Conservation (phyloP, 2,797 vertebrate species). For the Sebastes hubbsi region DNA sequence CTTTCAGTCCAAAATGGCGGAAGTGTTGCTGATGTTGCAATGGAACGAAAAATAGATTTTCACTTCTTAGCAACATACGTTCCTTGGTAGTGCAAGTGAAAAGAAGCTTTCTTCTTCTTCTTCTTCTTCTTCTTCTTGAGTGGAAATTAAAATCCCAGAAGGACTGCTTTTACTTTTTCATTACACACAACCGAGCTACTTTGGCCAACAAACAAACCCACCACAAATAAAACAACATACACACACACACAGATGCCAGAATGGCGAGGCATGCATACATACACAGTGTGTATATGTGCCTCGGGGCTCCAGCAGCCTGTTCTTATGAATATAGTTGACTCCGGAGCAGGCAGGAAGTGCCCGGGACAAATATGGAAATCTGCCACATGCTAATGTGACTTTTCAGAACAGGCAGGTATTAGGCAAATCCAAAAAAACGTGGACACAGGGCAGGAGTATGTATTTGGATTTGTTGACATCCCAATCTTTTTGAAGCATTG, state of each 20-base stretch:
- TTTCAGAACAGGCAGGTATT: constrained; percentile 51
- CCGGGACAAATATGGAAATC: constrained; percentile 65
- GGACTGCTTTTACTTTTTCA: not conserved
- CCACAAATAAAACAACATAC: not conserved
- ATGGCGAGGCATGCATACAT: not conserved
- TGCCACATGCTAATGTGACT: constrained; percentile 74
- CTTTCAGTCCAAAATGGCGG: too few relatives aligned
- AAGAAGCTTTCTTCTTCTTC: too few relatives aligned
- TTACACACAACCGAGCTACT: not conserved
- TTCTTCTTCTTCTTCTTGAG: not conserved
- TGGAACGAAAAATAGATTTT: too few relatives aligned
- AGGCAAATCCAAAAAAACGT: constrained; percentile 6
- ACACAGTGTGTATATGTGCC: not conserved
- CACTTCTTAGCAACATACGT: too few relatives aligned
- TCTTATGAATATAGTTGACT: constrained; percentile 61
- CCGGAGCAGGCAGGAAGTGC: constrained; percentile 32
- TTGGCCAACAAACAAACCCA: not conserved
- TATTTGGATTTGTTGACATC: constrained; percentile 7
- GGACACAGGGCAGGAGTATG: not conserved
- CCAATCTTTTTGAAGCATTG: not conserved
- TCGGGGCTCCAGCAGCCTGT: constrained; percentile 27
- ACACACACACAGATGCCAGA: not conserved
- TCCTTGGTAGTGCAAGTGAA: too few relatives aligned
- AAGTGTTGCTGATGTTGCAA: too few relatives aligned
- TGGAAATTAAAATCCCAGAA: constrained; percentile 1